Base-by-base conservation (phyloP, 2,113 vertebrate species). In the Podarcis cretensis region DNA sequence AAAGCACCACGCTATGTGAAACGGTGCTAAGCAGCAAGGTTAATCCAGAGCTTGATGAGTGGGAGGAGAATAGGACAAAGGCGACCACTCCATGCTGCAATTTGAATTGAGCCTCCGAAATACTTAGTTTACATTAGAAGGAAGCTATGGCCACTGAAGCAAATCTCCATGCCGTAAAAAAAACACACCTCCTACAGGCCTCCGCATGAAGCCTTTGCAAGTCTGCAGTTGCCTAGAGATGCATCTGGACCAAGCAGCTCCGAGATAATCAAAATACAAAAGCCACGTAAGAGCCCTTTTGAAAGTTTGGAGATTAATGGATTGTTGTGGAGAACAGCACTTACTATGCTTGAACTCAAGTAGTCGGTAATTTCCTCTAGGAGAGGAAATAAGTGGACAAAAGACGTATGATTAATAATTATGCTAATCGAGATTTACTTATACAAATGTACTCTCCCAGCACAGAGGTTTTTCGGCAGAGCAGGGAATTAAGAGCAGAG, bases 341-440 rank as follows among this genome's bases (percentile, higher is more conserved):
- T 93, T 92, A 93, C 88, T 75, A 66, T 89, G 91, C 92, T 95
- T 95, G 90, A 95, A 93, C 21, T 92, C 90, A 93, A 90, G 87
- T 85, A 90, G 84, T 63, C 81, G 75, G 91, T 94, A 95, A 95
- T 95, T 95, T 93, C 88, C 91, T 89, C 82, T 91, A 92, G 88
- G 93, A 79, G 87, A 94, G 84, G 82, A 94, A 92, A 86, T 0
- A 3, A 94, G 93, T 94, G 92, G 93, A 93, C 92, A 94, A 92
- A 94, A 88, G 63, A 94, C 35, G 90, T 83, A 7, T 75, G 85
- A 95, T 94, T 95, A 94, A 93, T 95, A 95, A 95, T 94, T 94
- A 93, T 87, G 85, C 87, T 95, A 92, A 95, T 94, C 92, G 95
- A 87, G 86, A 93, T 93, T 90, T 89, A 57, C 88, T 90, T 87